A percentile compares a stretch with the other conserved stretches of the same genome.
Conservation (phyloP, 2,888 invertebrate species). For the Synergus itoensis region DNA sequence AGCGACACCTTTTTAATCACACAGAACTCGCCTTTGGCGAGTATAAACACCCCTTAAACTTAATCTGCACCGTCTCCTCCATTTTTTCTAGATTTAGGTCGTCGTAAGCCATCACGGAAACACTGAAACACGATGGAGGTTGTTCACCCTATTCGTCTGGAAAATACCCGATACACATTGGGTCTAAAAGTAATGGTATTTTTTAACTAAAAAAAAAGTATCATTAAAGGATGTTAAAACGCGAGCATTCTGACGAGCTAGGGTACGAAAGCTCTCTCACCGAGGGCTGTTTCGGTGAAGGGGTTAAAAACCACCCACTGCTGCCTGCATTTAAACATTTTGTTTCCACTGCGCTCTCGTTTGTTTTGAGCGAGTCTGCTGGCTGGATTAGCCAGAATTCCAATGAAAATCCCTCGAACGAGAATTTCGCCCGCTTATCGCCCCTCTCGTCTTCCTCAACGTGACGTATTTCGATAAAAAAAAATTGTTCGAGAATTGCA, state of each 20-base stretch:
- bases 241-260: neutral
- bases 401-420: conserved; percentile 15
- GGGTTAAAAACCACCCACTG: conserved; percentile 7
- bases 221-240: conserved; percentile 1
- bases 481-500: neutral
- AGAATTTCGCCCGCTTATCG: conserved; percentile 27
- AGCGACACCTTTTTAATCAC: conserved; percentile 49
- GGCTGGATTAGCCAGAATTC: conserved; percentile 28
- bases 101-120: conserved; percentile 49
- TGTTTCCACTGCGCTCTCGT: conserved; percentile 11
- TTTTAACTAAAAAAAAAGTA: neutral
- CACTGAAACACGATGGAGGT: conserved; percentile 50
- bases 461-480: conserved; percentile 2
- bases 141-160: conserved; percentile 17
- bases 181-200: neutral
- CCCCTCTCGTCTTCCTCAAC: conserved; percentile 16
- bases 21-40: conserved; percentile 43
- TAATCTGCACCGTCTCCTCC: conserved; percentile 50
- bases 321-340: conserved; percentile 11
- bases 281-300: conserved; percentile 18
- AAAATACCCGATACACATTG: neutral
- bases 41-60: conserved; percentile 53
- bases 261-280: conserved; percentile 1
- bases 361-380: conserved; percentile 29
- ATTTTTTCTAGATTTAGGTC: conserved; percentile 43